Conservation (phyloP, 2,797 vertebrate species). For the Paratrypauchen microcephalus region DNA sequence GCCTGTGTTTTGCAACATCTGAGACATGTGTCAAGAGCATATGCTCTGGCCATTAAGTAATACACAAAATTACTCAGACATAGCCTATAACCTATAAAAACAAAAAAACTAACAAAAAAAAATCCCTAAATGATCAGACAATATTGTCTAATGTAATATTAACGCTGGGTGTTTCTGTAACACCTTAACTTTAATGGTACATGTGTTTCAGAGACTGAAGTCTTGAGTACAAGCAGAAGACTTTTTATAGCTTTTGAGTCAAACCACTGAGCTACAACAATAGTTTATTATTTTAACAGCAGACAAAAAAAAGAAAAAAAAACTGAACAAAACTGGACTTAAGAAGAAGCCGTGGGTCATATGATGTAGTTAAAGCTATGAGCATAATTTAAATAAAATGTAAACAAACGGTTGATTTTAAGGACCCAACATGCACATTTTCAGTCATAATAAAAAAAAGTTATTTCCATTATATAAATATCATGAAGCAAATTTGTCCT, state of each 20-base stretch:
- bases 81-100: neutral
- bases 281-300: neutral
- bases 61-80: neutral
- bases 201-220: neutral
- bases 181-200: neutral
- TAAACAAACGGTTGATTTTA: neutral
- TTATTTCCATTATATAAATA: neutral
- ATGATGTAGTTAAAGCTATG: neutral
- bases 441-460: neutral
- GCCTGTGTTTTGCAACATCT: neutral
- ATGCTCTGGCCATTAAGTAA: neutral
- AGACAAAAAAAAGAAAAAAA: neutral
- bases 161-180: neutral
- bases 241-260: neutral
- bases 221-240: constrained; percentile 6
- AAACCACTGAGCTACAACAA: constrained; percentile 10
- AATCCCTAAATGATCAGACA: neutral
- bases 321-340: neutral
- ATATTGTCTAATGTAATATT: neutral
- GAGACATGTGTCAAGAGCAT: neutral
- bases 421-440: neutral
- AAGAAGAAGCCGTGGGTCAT: neutral
- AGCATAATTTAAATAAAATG: neutral
- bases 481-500: neutral
- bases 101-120: neutral